Conservation (phyloP, 2,888 invertebrate species). For the Amblyteles armatorius region DNA sequence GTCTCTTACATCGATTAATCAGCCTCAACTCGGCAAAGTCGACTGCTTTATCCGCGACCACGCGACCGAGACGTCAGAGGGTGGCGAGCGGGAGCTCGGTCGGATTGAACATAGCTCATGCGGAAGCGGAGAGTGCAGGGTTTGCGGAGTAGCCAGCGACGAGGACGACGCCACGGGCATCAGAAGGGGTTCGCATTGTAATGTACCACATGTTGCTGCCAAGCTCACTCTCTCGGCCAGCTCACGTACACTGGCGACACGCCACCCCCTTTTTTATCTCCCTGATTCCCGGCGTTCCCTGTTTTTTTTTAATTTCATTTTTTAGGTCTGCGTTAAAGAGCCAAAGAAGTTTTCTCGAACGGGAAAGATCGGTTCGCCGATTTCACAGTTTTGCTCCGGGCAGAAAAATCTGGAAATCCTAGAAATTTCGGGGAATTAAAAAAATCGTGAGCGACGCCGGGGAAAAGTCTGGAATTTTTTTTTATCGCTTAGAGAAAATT, state of each 20-base stretch:
- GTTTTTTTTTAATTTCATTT: too few relatives aligned
- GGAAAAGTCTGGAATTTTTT: too few relatives aligned
- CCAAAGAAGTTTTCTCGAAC: background rate
- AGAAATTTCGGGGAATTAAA: background rate
- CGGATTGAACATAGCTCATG: slow-evolving; percentile 23
- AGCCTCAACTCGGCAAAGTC: slow-evolving; percentile 54
- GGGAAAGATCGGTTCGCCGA: background rate
- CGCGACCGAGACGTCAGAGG: slow-evolving; percentile 23
- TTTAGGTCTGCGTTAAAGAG: background rate
- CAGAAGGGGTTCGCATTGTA: slow-evolving; percentile 71
- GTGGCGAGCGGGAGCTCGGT: background rate
- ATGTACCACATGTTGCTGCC: slow-evolving; percentile 80
- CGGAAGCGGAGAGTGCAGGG: slow-evolving; percentile 15
- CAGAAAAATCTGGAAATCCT: background rate
- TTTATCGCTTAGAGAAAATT: too few relatives aligned
- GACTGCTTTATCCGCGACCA: slow-evolving; percentile 46
- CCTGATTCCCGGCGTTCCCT: background rate
- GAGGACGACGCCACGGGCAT: slow-evolving; percentile 54
- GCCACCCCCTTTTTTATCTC: slow-evolving; percentile 4
- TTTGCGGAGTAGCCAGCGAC: slow-evolving; percentile 39
- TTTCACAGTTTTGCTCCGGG: background rate
- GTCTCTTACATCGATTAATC: slow-evolving; percentile 67
- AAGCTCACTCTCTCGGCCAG: slow-evolving; percentile 36
- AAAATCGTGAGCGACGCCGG: too few relatives aligned
- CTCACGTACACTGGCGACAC: slow-evolving; percentile 33